Percentiles rank a stretch among this genome's conserved stretches.
Evolutionary conservation across 1,140 invertebrate species (phyloP).

Genomic region (Halyomorpha halys): DNA sequence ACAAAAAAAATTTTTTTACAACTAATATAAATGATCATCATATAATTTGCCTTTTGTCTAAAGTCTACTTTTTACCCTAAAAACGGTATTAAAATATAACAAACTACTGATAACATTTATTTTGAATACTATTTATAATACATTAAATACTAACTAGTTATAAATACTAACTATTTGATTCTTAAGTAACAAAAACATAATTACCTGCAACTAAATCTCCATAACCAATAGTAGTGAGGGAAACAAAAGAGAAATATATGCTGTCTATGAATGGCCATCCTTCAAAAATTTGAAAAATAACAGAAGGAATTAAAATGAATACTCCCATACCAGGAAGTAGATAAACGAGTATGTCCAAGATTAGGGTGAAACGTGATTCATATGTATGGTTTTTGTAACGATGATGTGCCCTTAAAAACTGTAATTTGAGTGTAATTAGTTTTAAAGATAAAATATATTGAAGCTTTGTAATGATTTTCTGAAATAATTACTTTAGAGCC

Average conservation of each 20-base stretch:
- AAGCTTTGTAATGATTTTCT: background rate
- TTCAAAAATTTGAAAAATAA: constrained; percentile 78
- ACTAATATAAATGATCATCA: too few species aligned
- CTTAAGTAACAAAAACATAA: too few species aligned
- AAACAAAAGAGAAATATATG: constrained; percentile 86
- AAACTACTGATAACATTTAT: too few species aligned
- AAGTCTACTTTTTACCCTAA: too few species aligned
- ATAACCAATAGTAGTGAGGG: constrained; percentile 87
- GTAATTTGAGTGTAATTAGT: constrained; percentile 28
- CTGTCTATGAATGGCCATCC: constrained; percentile 80
- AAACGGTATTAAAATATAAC: too few species aligned
- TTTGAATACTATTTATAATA: too few species aligned
- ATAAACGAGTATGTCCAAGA: constrained; percentile 66
- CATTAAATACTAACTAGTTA: too few species aligned
- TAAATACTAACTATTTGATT: too few species aligned
- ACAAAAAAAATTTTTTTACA: too few species aligned
- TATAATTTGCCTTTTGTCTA: too few species aligned
- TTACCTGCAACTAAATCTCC: constrained; percentile 82
- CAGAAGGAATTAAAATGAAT: constrained; percentile 86
- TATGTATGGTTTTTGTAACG: constrained; percentile 63
- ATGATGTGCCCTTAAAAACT: constrained; percentile 60
- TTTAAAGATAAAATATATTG: background rate
- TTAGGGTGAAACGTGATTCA: constrained; percentile 57
- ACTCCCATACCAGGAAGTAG: constrained; percentile 74
- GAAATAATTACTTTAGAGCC: constrained; percentile 49